Conservation (phyloP, 2,888 invertebrate genomes). For the Holacanthella duospinosa region DNA sequence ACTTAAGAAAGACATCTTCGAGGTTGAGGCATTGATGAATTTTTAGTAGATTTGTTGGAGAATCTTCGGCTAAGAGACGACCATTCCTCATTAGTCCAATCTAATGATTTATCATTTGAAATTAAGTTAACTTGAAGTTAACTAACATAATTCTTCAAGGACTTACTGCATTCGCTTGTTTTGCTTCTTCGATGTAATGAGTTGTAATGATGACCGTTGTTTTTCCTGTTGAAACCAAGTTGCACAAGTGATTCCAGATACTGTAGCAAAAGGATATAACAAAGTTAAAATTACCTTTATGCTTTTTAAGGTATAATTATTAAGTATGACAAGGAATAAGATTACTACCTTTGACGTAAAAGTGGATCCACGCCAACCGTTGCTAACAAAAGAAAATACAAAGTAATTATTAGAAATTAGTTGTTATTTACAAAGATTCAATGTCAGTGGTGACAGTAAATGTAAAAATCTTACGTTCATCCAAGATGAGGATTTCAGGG, state of each 20-base stretch:
- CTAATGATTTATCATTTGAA: slow-evolving; percentile 45
- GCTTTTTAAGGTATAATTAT: background rate
- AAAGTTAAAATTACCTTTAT: too few species aligned
- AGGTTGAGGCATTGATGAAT: slow-evolving; percentile 73
- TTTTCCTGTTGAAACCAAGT: slow-evolving; percentile 76
- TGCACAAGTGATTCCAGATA: slow-evolving; percentile 87
- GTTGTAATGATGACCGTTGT: slow-evolving; percentile 92
- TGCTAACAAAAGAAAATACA: too few species aligned
- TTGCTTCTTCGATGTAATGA: slow-evolving; percentile 91
- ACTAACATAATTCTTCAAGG: background rate
- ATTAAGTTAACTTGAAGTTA: background rate
- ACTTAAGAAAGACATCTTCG: slow-evolving; percentile 85
- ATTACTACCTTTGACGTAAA: slow-evolving; percentile 63
- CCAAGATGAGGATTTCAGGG: slow-evolving; percentile 78
- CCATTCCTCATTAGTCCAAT: slow-evolving; percentile 93
- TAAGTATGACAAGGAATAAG: background rate
- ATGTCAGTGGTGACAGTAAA: background rate
- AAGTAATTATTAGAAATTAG: background rate
- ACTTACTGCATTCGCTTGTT: slow-evolving; percentile 73
- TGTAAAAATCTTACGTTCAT: slow-evolving; percentile 52
- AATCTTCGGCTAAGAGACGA: slow-evolving; percentile 77
- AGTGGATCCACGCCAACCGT: slow-evolving; percentile 88
- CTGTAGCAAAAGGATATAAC: slow-evolving; percentile 49
- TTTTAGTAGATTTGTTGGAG: slow-evolving; percentile 63
- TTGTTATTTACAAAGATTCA: background rate